Conservation (phyloP, 2,888 invertebrate genomes). For the Caenorhabditis wallacei region DNA sequence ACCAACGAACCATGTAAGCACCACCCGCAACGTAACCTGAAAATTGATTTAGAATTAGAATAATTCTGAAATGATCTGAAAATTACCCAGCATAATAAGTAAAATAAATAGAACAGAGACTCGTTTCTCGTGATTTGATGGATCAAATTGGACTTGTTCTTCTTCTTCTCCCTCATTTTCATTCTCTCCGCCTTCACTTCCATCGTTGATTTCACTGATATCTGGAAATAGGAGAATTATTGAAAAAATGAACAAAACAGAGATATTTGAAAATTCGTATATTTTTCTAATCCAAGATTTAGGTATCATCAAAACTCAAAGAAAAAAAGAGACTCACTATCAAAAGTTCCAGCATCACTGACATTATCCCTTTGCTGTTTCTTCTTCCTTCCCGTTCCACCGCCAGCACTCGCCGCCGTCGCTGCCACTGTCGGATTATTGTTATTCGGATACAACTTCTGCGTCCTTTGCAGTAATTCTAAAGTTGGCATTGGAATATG, state of each 20-base stretch:
- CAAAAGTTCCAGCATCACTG: constrained; percentile 82
- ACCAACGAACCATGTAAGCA: constrained; percentile 82
- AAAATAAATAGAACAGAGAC: constrained; percentile 83
- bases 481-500: constrained; percentile 72
- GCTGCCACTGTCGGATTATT: constrained; percentile 61
- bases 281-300: background rate
- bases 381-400: constrained; percentile 63
- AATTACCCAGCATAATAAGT: constrained; percentile 82
- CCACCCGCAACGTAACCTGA: constrained; percentile 83
- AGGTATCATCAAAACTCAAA: background rate
- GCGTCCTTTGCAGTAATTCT: constrained; percentile 73
- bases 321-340: constrained; percentile 71
- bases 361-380: constrained; percentile 70
- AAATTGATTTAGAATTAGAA: constrained; percentile 13
- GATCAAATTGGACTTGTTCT: constrained; percentile 43
- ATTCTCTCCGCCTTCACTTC: constrained; percentile 73
- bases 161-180: constrained; percentile 71
- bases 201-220: constrained; percentile 81
- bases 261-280: no score
- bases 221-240: constrained; percentile 69
- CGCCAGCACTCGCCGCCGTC: constrained; percentile 58
- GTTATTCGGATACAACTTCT: constrained; percentile 68
- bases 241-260: no score
- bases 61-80: background rate
- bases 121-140: constrained; percentile 77